A percentile compares a stretch with the other conserved stretches of the same genome.
Evolutionary conservation across 2,797 vertebrate species (phyloP).

Genomic region (Pseudochirops corinnae): DNA sequence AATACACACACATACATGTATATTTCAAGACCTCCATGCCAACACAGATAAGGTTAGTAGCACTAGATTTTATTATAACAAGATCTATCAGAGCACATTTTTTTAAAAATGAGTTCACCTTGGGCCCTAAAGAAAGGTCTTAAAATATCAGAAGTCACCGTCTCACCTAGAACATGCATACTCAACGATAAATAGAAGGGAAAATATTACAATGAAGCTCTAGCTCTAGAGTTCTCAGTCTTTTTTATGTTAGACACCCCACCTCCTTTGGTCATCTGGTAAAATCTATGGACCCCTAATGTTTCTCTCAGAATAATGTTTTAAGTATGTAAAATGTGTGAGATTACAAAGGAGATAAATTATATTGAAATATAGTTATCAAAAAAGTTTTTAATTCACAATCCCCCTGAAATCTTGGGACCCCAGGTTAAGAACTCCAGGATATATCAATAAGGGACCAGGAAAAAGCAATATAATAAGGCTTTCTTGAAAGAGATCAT

Average conservation of each 20-base stretch:
- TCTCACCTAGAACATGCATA: not conserved
- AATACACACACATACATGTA: not conserved
- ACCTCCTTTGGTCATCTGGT: not conserved
- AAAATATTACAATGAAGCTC: not conserved
- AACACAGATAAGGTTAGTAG: not conserved
- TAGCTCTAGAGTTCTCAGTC: not conserved
- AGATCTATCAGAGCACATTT: not conserved
- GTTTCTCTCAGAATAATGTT: not conserved
- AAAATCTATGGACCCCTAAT: not conserved
- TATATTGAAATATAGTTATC: not conserved
- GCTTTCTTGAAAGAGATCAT: conserved; percentile 50
- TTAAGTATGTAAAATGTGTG: not conserved
- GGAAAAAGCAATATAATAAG: conserved; percentile 47
- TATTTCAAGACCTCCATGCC: not conserved
- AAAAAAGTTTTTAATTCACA: not conserved
- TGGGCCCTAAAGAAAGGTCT: not conserved
- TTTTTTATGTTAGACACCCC: too few species aligned
- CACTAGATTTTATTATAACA: not conserved
- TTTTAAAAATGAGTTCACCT: not conserved
- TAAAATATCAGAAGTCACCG: not conserved
- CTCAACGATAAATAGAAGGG: not conserved
- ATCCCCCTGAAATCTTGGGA: too few species aligned
- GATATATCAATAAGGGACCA: conserved; percentile 29
- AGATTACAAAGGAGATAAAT: not conserved
- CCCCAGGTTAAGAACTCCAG: not conserved